These are phyloP conservation scores for Drosophila longiperda DNA, from an alignment of 2,888 invertebrate species.

Conservation along the genomic window DNA sequence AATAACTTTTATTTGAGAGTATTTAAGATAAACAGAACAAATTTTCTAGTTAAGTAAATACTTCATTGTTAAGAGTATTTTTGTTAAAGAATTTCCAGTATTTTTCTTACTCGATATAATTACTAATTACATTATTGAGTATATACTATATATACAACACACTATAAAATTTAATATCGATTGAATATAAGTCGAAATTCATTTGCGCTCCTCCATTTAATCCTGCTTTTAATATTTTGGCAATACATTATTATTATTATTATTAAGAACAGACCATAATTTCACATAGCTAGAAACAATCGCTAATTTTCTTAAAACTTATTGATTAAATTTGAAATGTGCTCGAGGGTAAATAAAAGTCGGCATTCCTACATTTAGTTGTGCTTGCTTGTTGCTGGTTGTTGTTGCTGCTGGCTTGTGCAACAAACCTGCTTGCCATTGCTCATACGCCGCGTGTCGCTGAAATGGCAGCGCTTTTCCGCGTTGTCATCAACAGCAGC, in stretches of 20 bases:
- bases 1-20: neutral
- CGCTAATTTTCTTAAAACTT: neutral
- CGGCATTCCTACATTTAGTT: neutral
- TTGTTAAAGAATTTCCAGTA: neutral
- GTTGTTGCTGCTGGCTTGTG: neutral
- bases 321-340: neutral
- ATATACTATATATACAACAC: neutral
- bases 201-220: neutral
- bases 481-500: slow-evolving; percentile 62
- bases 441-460: slow-evolving; percentile 72
- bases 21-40: neutral
- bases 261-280: neutral
- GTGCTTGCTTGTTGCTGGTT: neutral
- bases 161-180: neutral
- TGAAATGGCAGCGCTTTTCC: slow-evolving; percentile 56
- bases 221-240: neutral
- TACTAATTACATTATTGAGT: neutral
- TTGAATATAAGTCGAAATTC: neutral
- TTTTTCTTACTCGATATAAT: neutral
- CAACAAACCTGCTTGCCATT: slow-evolving; percentile 38
- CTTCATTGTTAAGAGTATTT: neutral
- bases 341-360: neutral
- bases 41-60: neutral
- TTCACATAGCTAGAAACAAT: neutral
- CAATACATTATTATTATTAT: neutral